phyloP scores from a whole-genome alignment of 2,113 vertebrate species.

The Ochotona princeps region DNA sequence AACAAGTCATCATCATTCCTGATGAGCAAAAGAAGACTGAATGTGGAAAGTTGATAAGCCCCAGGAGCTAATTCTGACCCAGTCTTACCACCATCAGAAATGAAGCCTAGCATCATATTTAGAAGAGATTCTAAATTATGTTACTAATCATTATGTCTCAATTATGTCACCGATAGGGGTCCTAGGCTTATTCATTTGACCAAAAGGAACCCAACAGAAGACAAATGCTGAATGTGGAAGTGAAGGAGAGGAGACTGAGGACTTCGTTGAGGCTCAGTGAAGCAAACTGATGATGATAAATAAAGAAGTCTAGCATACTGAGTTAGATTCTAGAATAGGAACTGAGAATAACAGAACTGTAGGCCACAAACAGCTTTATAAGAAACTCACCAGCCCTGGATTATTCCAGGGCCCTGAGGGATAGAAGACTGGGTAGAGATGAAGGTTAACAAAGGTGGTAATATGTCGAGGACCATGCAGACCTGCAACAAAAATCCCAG shows the following conservation, averaged over 20 bases:
- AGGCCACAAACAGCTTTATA: not conserved
- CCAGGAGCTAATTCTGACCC: not conserved
- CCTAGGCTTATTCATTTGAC: not conserved
- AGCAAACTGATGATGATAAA: not conserved
- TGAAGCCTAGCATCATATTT: not conserved
- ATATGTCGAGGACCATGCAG: not conserved
- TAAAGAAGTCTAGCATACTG: not conserved
- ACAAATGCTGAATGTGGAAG: not conserved
- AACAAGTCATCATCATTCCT: not conserved
- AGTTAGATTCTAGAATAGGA: not conserved
- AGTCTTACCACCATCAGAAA: not conserved
- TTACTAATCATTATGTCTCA: not conserved
- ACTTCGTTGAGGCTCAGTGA: not conserved
- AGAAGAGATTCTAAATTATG: constrained; percentile 2
- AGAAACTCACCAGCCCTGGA: not conserved
- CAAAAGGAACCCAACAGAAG: not conserved
- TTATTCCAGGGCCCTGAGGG: not conserved
- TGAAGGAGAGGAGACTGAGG: not conserved
- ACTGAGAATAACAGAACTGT: not conserved
- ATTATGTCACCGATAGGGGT: not conserved
- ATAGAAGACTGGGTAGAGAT: not conserved
- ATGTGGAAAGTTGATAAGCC: not conserved
- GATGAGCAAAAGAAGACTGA: not conserved
- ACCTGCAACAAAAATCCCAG: not conserved
- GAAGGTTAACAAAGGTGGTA: not conserved